Evolutionary conservation across 2,113 vertebrate genomes (phyloP), one percentile per base, ranked within the genome.

Genomic region (Phylloscopus trochiloides): DNA sequence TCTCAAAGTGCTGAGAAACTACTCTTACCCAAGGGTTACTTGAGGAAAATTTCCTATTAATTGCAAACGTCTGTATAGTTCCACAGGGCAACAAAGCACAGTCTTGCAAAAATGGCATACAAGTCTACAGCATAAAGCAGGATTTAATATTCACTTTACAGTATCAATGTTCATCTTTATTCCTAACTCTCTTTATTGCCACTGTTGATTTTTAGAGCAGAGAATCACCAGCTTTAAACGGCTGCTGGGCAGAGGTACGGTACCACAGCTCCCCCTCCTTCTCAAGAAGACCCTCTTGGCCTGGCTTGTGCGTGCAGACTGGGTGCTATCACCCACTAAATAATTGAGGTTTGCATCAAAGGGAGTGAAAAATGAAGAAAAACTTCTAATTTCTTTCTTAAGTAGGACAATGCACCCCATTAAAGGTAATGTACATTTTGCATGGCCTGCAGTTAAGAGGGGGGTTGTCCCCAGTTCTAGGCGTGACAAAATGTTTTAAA

Each of bases 381-480:
- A 63, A 25, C 7, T 55, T 43, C 36, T 51, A 1, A 48, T 48
- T 79, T 79, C 17, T 34, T 58, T 78, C 34, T 26, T 75, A 40
- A 65, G 26, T n/a, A 80, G 55, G 20, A 40, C 50, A 68, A 32
- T 6, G 40, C 28, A 58, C 2, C 29, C 24, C 61, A 32, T 14
- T 45, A 38, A 66, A 55, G 36, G 9, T 78, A 71, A 75, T 15
- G 6, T 2, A 59, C 48, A 31, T 75, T 79, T 57, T 42, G 7
- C 17, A 22, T 5, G 13, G 66, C 17, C 68, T 68, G 42, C 36
- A 85, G 42, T 8, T 78, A 59, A 42, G 7, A 67, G 19, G 25
- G 15, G 2, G 9, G 17, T 42, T 2, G 0, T 9, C 10, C 10
- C 38, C 2, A 1, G 16, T 45, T 19, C 24, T 45, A 54, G 32